phyloP scores from a whole-genome alignment of 1,140 invertebrate genomes.

The Glomeris maerens region DNA sequence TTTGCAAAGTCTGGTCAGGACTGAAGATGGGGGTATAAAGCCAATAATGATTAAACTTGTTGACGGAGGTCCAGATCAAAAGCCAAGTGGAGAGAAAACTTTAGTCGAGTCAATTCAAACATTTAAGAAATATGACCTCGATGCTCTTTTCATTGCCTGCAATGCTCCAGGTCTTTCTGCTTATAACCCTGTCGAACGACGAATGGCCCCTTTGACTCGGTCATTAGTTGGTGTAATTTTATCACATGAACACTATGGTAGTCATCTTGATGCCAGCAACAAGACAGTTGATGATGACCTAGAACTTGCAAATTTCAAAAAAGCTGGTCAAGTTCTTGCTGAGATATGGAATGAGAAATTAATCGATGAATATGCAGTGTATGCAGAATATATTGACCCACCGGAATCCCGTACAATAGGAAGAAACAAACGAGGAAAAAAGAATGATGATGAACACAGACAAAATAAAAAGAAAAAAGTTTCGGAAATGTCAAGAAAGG shows the following conservation, averaged over 20 bases:
- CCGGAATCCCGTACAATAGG: too few species aligned
- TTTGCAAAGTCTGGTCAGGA: too few species aligned
- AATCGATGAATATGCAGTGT: constrained; percentile 21
- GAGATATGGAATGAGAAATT: constrained; percentile 22
- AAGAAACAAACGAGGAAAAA: constrained; percentile 2
- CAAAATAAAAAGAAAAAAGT: too few species aligned
- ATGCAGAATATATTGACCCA: constrained; percentile 23
- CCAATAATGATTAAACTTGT: constrained; percentile 28
- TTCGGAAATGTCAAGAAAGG: constrained; percentile 9
- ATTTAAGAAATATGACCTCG: constrained; percentile 29
- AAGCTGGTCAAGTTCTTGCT: constrained; percentile 24
- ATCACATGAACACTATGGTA: constrained; percentile 27
- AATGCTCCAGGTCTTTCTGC: constrained; percentile 31
- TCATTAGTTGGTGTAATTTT: constrained; percentile 28
- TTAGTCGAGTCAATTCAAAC: constrained; percentile 26
- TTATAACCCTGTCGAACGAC: constrained; percentile 25
- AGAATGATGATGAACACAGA: too few species aligned
- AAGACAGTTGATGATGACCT: constrained; percentile 26
- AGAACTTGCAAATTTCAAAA: constrained; percentile 25
- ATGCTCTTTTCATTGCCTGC: constrained; percentile 30
- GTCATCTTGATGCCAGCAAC: constrained; percentile 26
- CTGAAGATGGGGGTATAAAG: too few species aligned
- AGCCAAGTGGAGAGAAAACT: constrained; percentile 28
- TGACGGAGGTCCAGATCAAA: constrained; percentile 33
- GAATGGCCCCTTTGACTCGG: constrained; percentile 30